Percentiles rank a stretch among this genome's conserved stretches.
Conservation (phyloP, 1,140 invertebrate species). For the Pseudomyrmex sp. region DNA sequence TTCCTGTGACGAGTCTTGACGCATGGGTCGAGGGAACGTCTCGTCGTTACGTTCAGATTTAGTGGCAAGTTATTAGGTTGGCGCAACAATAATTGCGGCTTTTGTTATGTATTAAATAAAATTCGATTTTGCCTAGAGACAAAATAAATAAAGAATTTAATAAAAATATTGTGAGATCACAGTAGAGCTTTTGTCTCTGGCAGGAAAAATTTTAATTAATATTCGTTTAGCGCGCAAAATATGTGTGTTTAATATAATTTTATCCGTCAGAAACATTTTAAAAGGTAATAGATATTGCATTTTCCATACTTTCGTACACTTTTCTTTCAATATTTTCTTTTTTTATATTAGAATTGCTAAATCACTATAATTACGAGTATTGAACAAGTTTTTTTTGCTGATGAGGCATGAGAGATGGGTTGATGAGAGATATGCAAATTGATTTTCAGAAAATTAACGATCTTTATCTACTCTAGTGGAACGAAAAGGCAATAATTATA, state of each 20-base stretch:
- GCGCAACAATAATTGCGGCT: background rate
- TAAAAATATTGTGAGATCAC: too few species aligned
- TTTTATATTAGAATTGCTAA: background rate
- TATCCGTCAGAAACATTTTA: background rate
- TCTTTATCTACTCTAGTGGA: background rate
- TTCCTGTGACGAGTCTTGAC: background rate
- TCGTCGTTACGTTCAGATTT: background rate
- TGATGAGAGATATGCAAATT: conserved; percentile 8
- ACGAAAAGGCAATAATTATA: conserved; percentile 5
- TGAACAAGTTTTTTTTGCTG: too few species aligned
- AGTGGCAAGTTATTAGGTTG: background rate
- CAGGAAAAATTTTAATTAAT: background rate
- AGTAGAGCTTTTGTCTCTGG: too few species aligned
- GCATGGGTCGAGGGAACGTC: background rate
- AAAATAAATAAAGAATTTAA: too few species aligned
- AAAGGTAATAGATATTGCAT: background rate
- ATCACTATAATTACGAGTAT: conserved; percentile 1
- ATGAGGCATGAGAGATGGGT: too few species aligned
- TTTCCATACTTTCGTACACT: background rate
- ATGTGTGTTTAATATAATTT: background rate
- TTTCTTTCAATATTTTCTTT: background rate
- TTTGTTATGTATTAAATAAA: too few species aligned
- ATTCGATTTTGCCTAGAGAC: too few species aligned
- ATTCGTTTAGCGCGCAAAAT: background rate
- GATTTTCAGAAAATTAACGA: conserved; percentile 12